Evolutionary conservation across 2,888 invertebrate species (phyloP), one percentile per base, ranked within the genome.

Genomic region (Caenorhabditis sp.): DNA sequence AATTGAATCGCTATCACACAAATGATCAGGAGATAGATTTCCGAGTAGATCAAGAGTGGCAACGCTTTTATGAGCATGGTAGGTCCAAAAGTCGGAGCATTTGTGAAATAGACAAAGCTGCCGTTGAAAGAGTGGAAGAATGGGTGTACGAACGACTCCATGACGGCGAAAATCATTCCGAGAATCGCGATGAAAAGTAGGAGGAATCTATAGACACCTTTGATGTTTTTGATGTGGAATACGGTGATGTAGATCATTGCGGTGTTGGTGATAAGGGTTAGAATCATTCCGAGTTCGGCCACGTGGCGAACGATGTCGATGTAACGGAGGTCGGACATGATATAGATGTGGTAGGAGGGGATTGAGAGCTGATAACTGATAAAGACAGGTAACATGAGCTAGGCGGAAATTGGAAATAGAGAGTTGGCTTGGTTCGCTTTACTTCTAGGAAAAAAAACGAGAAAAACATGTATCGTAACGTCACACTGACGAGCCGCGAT

Each of bases 41-140:
- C 37, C 0, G 58, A 58, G 22, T 58, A 58, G 11, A 35, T 1
- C 1, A 58, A 2, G 1, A 58, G 8, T n/a, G 37, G 2, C 1
- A 37, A 20, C 1, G 35, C 3, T 28, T 58, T 58, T 11, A 32
- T 2, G 11, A 4, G 2, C n/a, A 20, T 32, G 11, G 58, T 20
- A 13, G 58, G 35, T 11, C 58, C 58, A 37, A 58, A 35, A 18
- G 37, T 32, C 4, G 18, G 11, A 37, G 9, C 35, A 28, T 2
- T 20, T 1, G 8, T 18, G 35, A 58, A 58, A 28, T 35, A 58
- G 32, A 26, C 35, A 13, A 58, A 58, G 9, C 58, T 58, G 32
- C 35, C 58, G 37, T 58, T 58, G 22, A 28, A 58, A 26, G 58
- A 58, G 58, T 58, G 58, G 26, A 58, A 26, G 35, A 58, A 58